phyloP scores from a whole-genome alignment of 2,797 vertebrate genomes.

The Pelobates cultripes region DNA sequence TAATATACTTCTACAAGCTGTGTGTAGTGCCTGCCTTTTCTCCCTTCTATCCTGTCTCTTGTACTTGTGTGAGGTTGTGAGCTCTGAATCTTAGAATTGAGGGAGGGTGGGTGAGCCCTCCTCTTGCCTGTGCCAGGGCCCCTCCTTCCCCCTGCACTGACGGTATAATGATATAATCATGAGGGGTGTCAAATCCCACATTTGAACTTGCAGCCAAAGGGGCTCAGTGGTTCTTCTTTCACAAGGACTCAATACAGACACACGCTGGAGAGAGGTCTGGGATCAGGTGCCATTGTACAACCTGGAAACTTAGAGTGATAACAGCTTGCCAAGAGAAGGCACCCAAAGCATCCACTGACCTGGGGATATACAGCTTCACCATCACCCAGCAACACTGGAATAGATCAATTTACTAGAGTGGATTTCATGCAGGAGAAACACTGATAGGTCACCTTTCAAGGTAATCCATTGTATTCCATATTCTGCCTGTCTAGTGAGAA shows the following conservation, averaged over 20 bases:
- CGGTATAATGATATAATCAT: constrained; percentile 87
- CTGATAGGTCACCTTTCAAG: constrained; percentile 69
- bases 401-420: constrained; percentile 61
- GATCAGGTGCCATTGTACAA: constrained; percentile 64
- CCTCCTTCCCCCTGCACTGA: constrained; percentile 85
- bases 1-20: too few relatives aligned
- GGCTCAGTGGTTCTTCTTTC: constrained; percentile 69
- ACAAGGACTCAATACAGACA: constrained; percentile 67
- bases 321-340: constrained; percentile 52
- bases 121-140: constrained; percentile 80
- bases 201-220: constrained; percentile 84
- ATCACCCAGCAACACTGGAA: constrained; percentile 66
- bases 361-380: constrained; percentile 66
- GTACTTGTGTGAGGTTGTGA: not conserved
- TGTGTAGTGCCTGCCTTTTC: too few relatives aligned
- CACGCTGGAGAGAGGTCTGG: constrained; percentile 54
- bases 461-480: constrained; percentile 54
- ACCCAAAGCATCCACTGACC: constrained; percentile 55
- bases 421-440: constrained; percentile 65
- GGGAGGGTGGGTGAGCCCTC: constrained; percentile 68
- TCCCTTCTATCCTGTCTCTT: not conserved
- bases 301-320: constrained; percentile 51
- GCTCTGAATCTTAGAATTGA: constrained; percentile 61
- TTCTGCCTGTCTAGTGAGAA: not conserved
- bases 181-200: constrained; percentile 83